These are phyloP conservation scores for Acyrthosiphon pisum DNA, from an alignment of 1,140 invertebrate genomes.

Conservation along the genomic window DNA sequence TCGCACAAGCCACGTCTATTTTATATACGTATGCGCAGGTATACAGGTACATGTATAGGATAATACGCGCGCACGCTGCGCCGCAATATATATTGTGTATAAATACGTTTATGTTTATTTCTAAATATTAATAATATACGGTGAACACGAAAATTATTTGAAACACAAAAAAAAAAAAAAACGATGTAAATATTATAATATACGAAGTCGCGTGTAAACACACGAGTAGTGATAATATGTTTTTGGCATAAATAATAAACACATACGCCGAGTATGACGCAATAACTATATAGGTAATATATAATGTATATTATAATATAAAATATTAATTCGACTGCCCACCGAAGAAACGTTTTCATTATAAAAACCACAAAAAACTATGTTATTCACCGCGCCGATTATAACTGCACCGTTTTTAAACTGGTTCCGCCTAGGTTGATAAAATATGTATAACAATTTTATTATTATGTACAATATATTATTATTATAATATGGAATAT, in stretches of 20 bases:
- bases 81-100: not conserved
- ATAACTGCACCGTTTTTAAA: not conserved
- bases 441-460: not conserved
- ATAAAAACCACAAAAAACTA: not conserved
- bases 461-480: not conserved
- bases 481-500: too few species aligned
- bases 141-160: not conserved
- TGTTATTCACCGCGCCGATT: not conserved
- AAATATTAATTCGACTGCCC: slow-evolving; percentile 7
- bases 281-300: too few species aligned
- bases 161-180: not conserved
- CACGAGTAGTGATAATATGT: not conserved
- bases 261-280: too few species aligned
- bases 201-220: not conserved
- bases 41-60: not conserved
- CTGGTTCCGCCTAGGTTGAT: not conserved
- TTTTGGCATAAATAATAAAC: slow-evolving; percentile 1
- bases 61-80: not conserved
- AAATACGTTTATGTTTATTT: not conserved
- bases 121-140: not conserved
- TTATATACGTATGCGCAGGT: not conserved
- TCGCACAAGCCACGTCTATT: not conserved
- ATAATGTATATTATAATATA: not conserved
- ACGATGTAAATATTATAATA: not conserved
- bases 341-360: not conserved